phyloP scores from a whole-genome alignment of 2,797 vertebrate genomes.

The Rhincodon typus region DNA sequence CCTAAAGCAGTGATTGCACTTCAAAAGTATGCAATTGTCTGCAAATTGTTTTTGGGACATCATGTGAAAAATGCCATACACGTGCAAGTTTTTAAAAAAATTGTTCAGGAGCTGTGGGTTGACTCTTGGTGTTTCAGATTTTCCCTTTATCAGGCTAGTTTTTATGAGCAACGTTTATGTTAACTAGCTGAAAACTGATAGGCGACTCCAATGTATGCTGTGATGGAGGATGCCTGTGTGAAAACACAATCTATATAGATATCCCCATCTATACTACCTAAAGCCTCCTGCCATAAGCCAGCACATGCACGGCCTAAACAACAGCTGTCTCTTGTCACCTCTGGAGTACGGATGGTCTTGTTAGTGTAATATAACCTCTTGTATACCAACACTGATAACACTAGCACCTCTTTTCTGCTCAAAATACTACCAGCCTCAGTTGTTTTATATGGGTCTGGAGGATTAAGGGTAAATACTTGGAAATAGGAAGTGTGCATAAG shows the following conservation, averaged over 20 bases:
- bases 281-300: constrained; percentile 50
- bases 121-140: background rate
- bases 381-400: constrained; percentile 86
- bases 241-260: constrained; percentile 54
- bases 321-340: constrained; percentile 87
- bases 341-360: constrained; percentile 74
- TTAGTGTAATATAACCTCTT: constrained; percentile 88
- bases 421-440: constrained; percentile 75
- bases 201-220: constrained; percentile 49
- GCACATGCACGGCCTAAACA: constrained; percentile 42
- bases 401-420: constrained; percentile 78
- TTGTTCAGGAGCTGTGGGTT: background rate
- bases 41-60: background rate
- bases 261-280: constrained; percentile 57
- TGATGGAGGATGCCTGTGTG: constrained; percentile 57
- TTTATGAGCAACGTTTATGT: constrained; percentile 41
- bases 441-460: constrained; percentile 63
- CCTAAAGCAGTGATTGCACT: background rate
- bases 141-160: background rate
- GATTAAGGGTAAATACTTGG: constrained; percentile 61
- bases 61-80: background rate
- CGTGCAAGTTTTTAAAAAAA: background rate
- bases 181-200: constrained; percentile 45
- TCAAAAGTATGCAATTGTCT: background rate
- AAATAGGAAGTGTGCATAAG: constrained; percentile 39